phyloP scores from a whole-genome alignment of 2,113 vertebrate genomes.

The Phalacrocorax brasilianus region DNA sequence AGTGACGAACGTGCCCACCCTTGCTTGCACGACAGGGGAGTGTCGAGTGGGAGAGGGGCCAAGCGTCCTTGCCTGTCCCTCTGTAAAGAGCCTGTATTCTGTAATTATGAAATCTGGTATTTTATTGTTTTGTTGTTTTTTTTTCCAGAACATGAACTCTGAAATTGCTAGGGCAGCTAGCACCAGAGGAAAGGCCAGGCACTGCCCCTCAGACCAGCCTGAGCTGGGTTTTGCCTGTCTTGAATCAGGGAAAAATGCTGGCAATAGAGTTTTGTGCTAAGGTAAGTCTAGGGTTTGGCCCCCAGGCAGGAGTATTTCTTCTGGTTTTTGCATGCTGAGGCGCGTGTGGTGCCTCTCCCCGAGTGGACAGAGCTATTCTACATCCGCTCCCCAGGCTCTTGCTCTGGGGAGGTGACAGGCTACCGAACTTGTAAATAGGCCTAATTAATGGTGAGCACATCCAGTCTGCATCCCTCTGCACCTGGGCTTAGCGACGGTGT shows the following conservation, averaged over 20 bases:
- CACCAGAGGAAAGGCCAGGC: background rate
- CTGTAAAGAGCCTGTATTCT: accelerated
- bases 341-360: background rate
- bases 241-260: background rate
- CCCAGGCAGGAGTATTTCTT: accelerated
- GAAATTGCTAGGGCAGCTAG: background rate
- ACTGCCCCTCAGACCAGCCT: background rate
- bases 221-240: background rate
- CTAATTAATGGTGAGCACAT: accelerated
- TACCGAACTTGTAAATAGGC: background rate
- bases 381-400: accelerated
- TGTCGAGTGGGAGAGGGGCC: background rate
- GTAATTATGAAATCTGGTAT: accelerated
- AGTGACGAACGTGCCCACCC: accelerated
- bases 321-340: accelerated
- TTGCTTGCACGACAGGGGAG: accelerated
- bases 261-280: accelerated
- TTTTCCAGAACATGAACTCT: background rate
- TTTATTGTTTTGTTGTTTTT: too few relatives aligned
- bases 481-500: accelerated
- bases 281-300: background rate
- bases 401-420: background rate
- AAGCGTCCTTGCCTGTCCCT: background rate
- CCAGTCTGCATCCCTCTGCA: background rate
- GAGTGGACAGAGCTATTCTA: background rate